Conservation (phyloP, 2,797 vertebrate species). For the Bradypodion ventrale region DNA sequence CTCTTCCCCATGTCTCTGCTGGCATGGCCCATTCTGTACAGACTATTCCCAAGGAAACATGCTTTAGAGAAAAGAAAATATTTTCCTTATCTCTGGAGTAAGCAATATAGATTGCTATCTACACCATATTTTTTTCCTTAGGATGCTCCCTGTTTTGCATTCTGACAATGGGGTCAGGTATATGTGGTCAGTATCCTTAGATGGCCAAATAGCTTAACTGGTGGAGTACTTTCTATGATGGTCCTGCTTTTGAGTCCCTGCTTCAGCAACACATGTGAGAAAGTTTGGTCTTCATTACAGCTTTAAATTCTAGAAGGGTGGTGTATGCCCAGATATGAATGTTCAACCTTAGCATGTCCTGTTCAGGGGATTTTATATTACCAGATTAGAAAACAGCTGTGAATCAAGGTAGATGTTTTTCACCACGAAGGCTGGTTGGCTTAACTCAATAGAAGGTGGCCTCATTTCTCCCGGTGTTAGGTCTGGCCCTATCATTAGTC, state of each 20-base stretch:
- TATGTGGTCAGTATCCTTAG: not conserved
- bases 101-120: no score
- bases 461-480: not conserved
- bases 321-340: no score
- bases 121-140: not conserved
- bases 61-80: not conserved
- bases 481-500: not conserved
- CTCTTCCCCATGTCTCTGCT: not conserved
- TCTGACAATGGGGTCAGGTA: not conserved
- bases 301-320: not conserved
- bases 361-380: no score
- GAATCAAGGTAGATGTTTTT: no score
- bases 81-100: not conserved
- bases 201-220: not conserved
- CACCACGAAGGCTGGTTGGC: no score
- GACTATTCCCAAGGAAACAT: not conserved
- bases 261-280: not conserved
- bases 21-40: not conserved
- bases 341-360: no score
- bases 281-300: not conserved
- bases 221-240: not conserved
- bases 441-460: not conserved
- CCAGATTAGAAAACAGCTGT: no score
- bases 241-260: not conserved
- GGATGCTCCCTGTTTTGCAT: not conserved